Percentiles rank a stretch among this genome's conserved stretches.
Conservation (phyloP, 1,140 invertebrate genomes). For the Bombus impatiens region DNA sequence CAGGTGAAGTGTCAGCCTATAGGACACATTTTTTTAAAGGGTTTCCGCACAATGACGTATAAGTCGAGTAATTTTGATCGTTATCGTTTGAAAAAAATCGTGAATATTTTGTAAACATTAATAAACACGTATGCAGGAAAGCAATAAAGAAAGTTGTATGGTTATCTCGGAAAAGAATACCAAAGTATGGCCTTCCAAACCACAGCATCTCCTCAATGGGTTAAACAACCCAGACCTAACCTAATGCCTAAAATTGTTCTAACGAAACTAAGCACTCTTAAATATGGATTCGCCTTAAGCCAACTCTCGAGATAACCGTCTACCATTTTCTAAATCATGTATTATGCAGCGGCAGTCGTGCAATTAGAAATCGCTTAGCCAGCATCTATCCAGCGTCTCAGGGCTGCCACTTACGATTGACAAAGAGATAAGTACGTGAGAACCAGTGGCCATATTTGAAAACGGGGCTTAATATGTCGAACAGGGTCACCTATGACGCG, state of each 20-base stretch:
- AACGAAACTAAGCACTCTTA: background rate
- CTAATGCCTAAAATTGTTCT: background rate
- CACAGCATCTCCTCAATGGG: too few relatives aligned
- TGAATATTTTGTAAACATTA: too few relatives aligned
- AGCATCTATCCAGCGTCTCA: background rate
- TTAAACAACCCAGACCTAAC: background rate
- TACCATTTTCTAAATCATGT: background rate
- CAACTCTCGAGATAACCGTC: background rate
- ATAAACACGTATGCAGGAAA: too few relatives aligned
- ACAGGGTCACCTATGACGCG: background rate
- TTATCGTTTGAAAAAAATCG: too few relatives aligned
- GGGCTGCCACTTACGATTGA: slow-evolving; percentile 5
- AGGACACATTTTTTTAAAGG: too few relatives aligned
- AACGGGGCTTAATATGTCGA: background rate
- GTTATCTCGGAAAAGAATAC: too few relatives aligned
- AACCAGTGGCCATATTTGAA: background rate
- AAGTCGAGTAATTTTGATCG: too few relatives aligned
- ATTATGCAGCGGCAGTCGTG: background rate
- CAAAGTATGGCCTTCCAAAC: too few relatives aligned
- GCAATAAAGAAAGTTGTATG: too few relatives aligned
- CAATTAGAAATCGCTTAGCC: slow-evolving; percentile 1
- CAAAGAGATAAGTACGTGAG: slow-evolving; percentile 6
- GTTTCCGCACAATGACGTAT: too few relatives aligned
- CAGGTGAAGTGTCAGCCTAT: too few relatives aligned
- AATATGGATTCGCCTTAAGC: background rate